A percentile compares a stretch with the other conserved stretches of the same genome.
These are phyloP conservation scores for Drepanosiphum platanoidis DNA, from an alignment of 2,888 invertebrate species.

Conservation along the genomic window DNA sequence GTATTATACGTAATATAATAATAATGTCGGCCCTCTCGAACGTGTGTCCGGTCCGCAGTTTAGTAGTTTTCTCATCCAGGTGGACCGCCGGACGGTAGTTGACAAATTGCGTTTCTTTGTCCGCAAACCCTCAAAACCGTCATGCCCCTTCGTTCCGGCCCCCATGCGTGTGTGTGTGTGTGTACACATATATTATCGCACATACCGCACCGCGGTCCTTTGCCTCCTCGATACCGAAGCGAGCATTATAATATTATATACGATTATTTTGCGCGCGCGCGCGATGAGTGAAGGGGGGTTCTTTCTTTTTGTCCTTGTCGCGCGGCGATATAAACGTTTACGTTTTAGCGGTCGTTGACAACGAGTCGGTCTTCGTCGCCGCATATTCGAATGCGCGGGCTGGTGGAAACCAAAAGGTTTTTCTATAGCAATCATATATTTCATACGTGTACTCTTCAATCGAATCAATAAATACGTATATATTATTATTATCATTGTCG, in stretches of 20 bases:
- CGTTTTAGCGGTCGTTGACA: conserved; percentile 44
- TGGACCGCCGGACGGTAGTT: conserved; percentile 24
- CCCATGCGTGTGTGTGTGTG: background rate
- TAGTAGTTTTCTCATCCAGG: too few species aligned
- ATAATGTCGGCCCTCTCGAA: conserved; percentile 14
- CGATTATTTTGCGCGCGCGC: background rate
- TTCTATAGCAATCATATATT: conserved; percentile 21
- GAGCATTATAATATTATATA: background rate
- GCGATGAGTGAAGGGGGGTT: background rate
- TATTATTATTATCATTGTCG: background rate
- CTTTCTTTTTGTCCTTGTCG: background rate
- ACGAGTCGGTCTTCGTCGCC: conserved; percentile 11
- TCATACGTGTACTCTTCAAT: background rate
- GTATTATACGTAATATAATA: conserved; percentile 20
- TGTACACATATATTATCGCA: background rate
- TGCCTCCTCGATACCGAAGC: background rate
- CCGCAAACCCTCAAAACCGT: background rate
- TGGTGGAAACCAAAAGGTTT: background rate
- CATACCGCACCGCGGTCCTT: background rate
- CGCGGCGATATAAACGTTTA: conserved; percentile 7
- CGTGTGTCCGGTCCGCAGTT: conserved; percentile 42
- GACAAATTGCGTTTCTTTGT: conserved; percentile 57
- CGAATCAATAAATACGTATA: conserved; percentile 2
- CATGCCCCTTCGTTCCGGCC: too few species aligned
- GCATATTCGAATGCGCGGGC: background rate